A percentile compares a stretch with the other conserved stretches of the same genome.
These are phyloP conservation scores for Lerista edwardsae DNA, from an alignment of 2,797 vertebrate genomes.

Conservation along the genomic window DNA sequence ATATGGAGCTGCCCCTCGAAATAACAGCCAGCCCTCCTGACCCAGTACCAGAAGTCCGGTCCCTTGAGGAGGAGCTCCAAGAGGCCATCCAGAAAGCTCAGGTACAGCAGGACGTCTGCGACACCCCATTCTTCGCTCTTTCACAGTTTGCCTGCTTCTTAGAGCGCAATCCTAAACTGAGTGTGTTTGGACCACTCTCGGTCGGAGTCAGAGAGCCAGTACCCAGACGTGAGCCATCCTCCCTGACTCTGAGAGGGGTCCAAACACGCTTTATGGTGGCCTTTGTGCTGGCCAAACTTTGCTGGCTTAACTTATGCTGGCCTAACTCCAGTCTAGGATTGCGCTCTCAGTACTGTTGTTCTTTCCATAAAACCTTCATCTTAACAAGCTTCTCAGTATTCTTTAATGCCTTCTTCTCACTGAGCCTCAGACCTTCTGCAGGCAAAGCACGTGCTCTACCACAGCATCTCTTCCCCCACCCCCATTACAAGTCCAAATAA, in stretches of 20 bases:
- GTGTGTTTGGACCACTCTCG: too few relatives aligned
- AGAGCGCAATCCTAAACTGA: too few relatives aligned
- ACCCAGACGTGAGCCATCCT: too few relatives aligned
- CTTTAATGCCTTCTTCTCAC: not conserved
- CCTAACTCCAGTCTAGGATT: too few relatives aligned
- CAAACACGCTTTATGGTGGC: too few relatives aligned
- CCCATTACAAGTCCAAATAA: too few relatives aligned
- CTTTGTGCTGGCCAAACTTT: too few relatives aligned
- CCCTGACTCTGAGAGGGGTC: too few relatives aligned
- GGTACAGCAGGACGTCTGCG: conserved; percentile 64
- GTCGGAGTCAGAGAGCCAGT: too few relatives aligned
- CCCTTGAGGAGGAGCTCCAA: conserved; percentile 89
- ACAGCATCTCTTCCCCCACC: too few relatives aligned
- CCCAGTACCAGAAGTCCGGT: conserved; percentile 64
- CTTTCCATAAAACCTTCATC: not conserved
- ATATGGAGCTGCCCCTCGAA: conserved; percentile 87
- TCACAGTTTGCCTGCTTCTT: not conserved
- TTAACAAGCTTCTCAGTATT: not conserved
- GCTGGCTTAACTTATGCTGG: too few relatives aligned
- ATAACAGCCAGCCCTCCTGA: conserved; percentile 82
- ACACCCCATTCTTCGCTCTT: not conserved
- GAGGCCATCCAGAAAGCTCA: conserved; percentile 91
- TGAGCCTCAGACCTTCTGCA: not conserved
- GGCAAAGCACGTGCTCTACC: too few relatives aligned
- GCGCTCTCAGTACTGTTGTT: not conserved